phyloP scores from a whole-genome alignment of 2,113 vertebrate species.

The Mustelus asterias region DNA sequence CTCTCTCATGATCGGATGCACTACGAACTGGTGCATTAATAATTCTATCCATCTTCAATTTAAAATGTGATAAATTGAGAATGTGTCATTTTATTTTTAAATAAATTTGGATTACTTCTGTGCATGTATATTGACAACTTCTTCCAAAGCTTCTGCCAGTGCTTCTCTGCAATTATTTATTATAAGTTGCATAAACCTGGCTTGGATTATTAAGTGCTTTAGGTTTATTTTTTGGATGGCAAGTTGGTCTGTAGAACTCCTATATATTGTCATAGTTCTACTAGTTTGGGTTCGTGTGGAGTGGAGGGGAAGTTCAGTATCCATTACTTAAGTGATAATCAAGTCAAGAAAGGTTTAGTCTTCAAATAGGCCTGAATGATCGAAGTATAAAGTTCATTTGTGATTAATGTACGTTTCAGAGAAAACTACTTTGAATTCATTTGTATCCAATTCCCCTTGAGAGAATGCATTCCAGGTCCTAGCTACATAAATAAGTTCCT shows the following conservation, averaged over 20 bases:
- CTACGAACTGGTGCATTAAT: neutral
- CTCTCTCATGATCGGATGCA: neutral
- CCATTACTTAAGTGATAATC: neutral
- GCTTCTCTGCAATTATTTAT: neutral
- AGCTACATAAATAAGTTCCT: neutral
- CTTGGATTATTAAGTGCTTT: neutral
- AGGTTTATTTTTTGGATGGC: neutral
- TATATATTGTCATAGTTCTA: neutral
- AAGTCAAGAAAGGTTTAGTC: neutral
- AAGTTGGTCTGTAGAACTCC: neutral
- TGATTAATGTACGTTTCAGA: neutral
- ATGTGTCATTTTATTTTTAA: neutral
- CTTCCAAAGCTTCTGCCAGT: neutral
- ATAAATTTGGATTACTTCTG: neutral
- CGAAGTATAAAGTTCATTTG: too few species aligned
- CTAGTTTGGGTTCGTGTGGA: neutral
- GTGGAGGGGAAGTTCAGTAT: neutral
- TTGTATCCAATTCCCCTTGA: neutral
- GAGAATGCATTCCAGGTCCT: too few species aligned
- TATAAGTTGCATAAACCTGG: neutral
- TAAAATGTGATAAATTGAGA: neutral
- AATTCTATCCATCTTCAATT: neutral
- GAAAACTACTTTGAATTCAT: neutral
- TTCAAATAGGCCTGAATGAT: neutral
- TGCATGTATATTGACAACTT: neutral